Evolutionary conservation across 2,113 vertebrate species (phyloP), one percentile per base, ranked within the genome.

Genomic region (Rhagologus leucostigma): DNA sequence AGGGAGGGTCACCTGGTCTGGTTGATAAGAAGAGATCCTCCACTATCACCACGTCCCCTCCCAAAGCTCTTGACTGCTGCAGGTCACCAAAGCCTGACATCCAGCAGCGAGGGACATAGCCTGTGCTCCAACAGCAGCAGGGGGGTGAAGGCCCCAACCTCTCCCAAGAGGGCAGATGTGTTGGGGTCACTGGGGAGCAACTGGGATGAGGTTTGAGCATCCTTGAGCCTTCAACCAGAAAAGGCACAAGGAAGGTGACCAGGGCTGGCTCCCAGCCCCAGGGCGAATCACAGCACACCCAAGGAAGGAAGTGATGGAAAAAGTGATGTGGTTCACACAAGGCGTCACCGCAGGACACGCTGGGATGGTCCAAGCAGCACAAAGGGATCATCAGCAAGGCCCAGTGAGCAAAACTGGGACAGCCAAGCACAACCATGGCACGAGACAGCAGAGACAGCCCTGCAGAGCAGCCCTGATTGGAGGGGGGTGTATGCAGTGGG

Each of bases 331-430:
- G 23, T 42, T 78, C 3, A 0, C 15, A 12, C 20, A 21, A 46
- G 70, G 41, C 2, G 0, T 80, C 71, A n/a, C 35, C 0, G 0
- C 14, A 29, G 77, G 80, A 77, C 42, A n/a, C 0, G 0, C 27
- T 10, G 7, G 60, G 73, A 52, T 55, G 60, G 69, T 44, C 56
- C 1, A 0, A 52, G 39, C 42, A 33, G 44, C 1, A 30, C 69
- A 41, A 37, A 81, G 57, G 73, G n/a, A 78, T 32, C 2, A 0
- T 22, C 55, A 57, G 80, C 49, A 35, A 56, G 13, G 80, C 49
- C 89, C 60, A 11, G 52, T 0, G 3, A 56, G 47, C 29, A 71
- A 29, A 83, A 30, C 57, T 46, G 77, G 68, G 44, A 69, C 63
- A 77, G 15, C 10, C 13, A 32, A 35, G 57, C 67, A 73, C 63